phyloP scores from a whole-genome alignment of 1,140 invertebrate species.

The Pogonomyrmex californicus region DNA sequence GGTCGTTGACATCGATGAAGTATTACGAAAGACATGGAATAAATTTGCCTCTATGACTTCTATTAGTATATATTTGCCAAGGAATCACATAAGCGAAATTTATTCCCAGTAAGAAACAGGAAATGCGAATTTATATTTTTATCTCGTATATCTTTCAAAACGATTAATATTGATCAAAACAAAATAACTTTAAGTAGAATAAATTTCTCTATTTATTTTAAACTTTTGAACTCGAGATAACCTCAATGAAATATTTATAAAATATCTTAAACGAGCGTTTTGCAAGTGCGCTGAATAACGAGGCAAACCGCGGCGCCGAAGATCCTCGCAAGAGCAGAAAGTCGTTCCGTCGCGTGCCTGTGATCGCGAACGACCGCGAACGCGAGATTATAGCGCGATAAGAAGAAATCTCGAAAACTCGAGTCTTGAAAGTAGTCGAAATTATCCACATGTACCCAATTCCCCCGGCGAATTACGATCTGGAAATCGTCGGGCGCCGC shows the following conservation, averaged over 20 bases:
- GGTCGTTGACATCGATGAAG: conserved; percentile 64
- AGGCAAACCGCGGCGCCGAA: not conserved
- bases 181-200: not conserved
- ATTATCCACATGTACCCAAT: conserved; percentile 54
- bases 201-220: not conserved
- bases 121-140: not conserved
- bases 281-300: not conserved
- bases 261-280: not conserved
- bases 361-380: conserved; percentile 3
- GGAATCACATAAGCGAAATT: not conserved
- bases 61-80: not conserved
- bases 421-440: conserved; percentile 42
- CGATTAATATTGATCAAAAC: not conserved
- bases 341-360: conserved; percentile 6
- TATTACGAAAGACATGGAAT: conserved; percentile 50
- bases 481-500: conserved; percentile 53
- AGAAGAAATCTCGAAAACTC: conserved; percentile 53
- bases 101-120: not conserved
- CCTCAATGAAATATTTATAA: not conserved
- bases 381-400: not conserved
- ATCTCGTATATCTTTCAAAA: not conserved
- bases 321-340: conserved; percentile 24
- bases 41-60: conserved; percentile 35
- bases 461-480: conserved; percentile 43
- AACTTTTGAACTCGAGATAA: not conserved